These are phyloP conservation scores for Protobothrops mucrosquamatus DNA, from an alignment of 2,113 vertebrate species.

Conservation along the genomic window DNA sequence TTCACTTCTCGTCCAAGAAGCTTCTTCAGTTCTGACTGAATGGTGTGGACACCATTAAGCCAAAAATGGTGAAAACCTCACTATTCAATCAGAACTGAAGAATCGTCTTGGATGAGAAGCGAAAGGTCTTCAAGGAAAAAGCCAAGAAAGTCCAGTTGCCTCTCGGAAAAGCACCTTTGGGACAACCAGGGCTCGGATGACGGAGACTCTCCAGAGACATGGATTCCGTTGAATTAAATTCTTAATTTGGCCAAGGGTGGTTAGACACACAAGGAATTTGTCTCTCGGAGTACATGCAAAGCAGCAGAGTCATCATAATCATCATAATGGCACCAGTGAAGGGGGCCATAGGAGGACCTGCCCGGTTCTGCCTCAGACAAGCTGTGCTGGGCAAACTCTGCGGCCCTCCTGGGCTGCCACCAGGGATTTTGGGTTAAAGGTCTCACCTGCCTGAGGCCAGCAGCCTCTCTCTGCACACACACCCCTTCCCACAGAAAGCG, in stretches of 20 bases:
- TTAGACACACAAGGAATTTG: neutral
- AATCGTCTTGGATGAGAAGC: neutral
- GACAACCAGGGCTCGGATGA: neutral
- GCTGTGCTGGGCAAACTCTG: too few species aligned
- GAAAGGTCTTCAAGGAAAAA: neutral
- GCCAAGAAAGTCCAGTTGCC: too few species aligned
- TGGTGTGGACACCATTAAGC: neutral
- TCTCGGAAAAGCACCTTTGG: neutral
- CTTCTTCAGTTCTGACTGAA: neutral
- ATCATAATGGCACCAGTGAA: rapidly evolving
- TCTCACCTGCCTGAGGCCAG: neutral
- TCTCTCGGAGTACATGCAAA: neutral
- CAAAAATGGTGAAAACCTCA: neutral
- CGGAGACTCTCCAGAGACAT: neutral
- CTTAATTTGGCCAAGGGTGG: neutral
- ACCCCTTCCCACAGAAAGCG: too few species aligned
- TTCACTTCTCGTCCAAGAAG: neutral
- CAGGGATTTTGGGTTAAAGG: neutral
- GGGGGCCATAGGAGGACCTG: too few species aligned
- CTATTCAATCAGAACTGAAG: neutral
- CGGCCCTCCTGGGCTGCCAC: rapidly evolving
- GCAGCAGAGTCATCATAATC: neutral
- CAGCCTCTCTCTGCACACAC: neutral
- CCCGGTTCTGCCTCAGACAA: too few species aligned
- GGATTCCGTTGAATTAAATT: neutral